Base-by-base conservation (phyloP, 2,797 vertebrate genomes). In the Lycodopsis pacificus region DNA sequence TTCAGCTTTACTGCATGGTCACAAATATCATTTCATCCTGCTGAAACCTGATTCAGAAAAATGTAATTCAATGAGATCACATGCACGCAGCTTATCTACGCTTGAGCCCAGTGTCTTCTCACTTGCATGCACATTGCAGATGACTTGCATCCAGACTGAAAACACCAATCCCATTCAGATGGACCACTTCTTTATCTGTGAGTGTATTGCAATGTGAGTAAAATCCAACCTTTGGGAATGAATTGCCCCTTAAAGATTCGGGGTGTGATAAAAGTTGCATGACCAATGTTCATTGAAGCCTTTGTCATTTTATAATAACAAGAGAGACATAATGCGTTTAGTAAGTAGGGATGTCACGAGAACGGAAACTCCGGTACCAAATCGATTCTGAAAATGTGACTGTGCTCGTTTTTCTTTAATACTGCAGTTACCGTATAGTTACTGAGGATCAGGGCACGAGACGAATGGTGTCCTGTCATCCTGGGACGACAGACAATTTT, bases 81-180 rank as follows among this genome's bases (percentile, higher is more conserved):
- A 46, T 69, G 27, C 53, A 15, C 59, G 7, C 19, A 49, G 30
- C 63, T 38, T 66, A 65, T 77, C 64, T 59, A 22, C 61, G 63
- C 30, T 68, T 74, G 54, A 65, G 65, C 36, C 34, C 27, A 14
- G 38, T 54, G 20, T 10, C 13, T 4, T 46, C 44, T 34, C 25
- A 25, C 53, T 76, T 58, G 53, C 57, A 70, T 64, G 53, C 22
- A 73, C 61, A 34, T 49, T 71, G 32, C 49, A 44, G 58, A 66
- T 65, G 49, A 81, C 76, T 70, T 65, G 49, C 75, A 80, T 36
- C n/a, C 63, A 32, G 32, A 22, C 5, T 63, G n/a, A 17, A 79
- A 65, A 57, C 5, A 42, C 2, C n/a, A 75, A 46, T 76, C 19
- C 30, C 65, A 67, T 65, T 76, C 17, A 57, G 19, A 58, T 40